phyloP scores from a whole-genome alignment of 2,888 invertebrate genomes.

The Patella caerulea region DNA sequence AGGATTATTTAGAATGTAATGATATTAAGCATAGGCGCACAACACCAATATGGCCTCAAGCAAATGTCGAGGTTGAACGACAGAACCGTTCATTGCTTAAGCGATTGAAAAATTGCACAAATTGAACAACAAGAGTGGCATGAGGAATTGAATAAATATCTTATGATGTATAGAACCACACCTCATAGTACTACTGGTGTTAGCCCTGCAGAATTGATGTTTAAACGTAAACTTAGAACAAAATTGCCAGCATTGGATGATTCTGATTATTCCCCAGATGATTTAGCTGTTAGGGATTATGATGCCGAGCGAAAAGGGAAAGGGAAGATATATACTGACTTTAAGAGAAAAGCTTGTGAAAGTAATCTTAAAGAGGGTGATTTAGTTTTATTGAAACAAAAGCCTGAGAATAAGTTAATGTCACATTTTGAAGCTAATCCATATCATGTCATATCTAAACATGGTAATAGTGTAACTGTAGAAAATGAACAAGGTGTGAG shows the following conservation, averaged over 20 bases:
- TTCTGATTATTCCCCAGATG: background rate
- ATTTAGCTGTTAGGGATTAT: constrained; percentile 17
- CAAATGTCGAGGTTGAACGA: no score
- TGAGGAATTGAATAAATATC: constrained; percentile 23
- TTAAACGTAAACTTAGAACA: background rate
- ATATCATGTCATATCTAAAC: background rate
- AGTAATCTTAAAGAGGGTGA: constrained; percentile 14
- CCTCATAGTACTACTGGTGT: constrained; percentile 34
- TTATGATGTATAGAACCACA: constrained; percentile 28
- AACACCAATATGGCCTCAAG: no score
- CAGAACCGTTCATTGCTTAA: no score
- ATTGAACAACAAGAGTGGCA: constrained; percentile 24
- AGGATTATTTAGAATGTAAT: no score
- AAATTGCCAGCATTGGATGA: no score
- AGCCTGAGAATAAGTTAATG: constrained; percentile 7
- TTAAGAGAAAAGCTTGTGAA: constrained; percentile 15
- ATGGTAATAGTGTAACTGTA: background rate
- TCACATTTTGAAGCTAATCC: background rate
- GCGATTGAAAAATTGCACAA: constrained; percentile 19
- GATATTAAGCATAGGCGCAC: no score
- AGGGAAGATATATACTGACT: constrained; percentile 21
- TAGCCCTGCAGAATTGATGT: constrained; percentile 31
- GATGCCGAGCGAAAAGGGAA: constrained; percentile 21
- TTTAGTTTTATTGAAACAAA: constrained; percentile 19
- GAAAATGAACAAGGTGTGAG: constrained; percentile 8